Evolutionary conservation across 2,888 invertebrate genomes (phyloP), one percentile per base, ranked within the genome.

Genomic region (Plemyria rubiginata): DNA sequence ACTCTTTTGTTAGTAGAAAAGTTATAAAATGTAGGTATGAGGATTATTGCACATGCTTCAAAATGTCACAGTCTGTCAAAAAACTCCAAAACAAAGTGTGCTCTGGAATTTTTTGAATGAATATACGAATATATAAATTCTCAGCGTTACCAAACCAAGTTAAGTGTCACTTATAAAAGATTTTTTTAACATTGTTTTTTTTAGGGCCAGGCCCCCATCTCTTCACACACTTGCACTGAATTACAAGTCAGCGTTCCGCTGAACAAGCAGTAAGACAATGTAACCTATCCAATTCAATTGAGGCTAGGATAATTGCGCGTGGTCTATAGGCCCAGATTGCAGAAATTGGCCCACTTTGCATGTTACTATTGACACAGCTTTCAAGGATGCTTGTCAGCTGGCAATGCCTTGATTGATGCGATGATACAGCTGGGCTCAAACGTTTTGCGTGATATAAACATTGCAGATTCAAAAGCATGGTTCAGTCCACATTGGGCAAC

Each of bases 261-360:
- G 36, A 43, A 51, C 38, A 43, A 7, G 12, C 29, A n/a, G 56
- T 49, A 40, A 62, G 56, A 48, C 56, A 56, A 56, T 56, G 56
- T 43, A 54, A 60, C 60, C 16, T 57, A 57, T 54, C 32, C 46
- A 16, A 48, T 60, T 53, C 60, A 65, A 62, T 60, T 58, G 62
- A 49, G 57, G 48, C 51, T 61, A 56, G 56, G 54, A 68, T 66
- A 68, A 66, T 68, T 66, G 51, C 52, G 40, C 52, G 52, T 41
- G 48, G 45, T 60, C 63, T 65, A 43, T 32, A 15, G 48, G 53
- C 62, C 49, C 60, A 68, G 68, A 69, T 69, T 66, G 67, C 64
- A 60, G 66, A 65, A 69, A 70, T 69, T 70, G 70, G 54, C 45
- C 60, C 66, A 70, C 66, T 70, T 70, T 70, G 62, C 67, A 69